Evolutionary conservation across 2,113 vertebrate genomes (phyloP).

Genomic region (Halichoeres trimaculatus): DNA sequence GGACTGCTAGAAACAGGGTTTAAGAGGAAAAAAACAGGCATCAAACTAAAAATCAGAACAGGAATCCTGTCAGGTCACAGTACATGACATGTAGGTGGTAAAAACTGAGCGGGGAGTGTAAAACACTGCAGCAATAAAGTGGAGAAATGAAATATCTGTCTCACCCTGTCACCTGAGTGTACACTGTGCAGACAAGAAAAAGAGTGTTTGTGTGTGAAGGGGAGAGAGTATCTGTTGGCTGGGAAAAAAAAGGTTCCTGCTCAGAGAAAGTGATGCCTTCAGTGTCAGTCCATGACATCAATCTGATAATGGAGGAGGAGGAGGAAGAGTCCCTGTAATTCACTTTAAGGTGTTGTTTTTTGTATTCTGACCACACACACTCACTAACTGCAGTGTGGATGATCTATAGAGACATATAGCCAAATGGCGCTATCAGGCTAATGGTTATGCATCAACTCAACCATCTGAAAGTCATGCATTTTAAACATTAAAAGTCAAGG

Average conservation of each 20-base stretch:
- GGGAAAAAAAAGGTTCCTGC: neutral
- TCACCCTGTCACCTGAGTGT: neutral
- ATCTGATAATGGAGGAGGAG: neutral
- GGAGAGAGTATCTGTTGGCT: neutral
- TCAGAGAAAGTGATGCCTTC: slow-evolving; percentile 6
- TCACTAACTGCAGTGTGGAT: too few species aligned
- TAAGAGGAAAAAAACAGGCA: neutral
- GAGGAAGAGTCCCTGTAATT: neutral
- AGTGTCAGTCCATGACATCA: neutral
- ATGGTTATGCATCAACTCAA: too few species aligned
- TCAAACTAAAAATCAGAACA: neutral
- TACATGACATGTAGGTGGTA: slow-evolving; percentile 6
- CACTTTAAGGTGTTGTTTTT: neutral
- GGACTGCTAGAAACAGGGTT: too few species aligned
- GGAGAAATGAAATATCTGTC: slow-evolving; percentile 36
- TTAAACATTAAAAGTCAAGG: too few species aligned
- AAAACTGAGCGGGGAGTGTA: neutral
- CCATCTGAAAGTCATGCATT: too few species aligned
- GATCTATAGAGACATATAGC: too few species aligned
- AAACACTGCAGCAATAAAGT: slow-evolving; percentile 21
- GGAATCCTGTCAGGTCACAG: neutral
- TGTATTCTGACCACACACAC: too few species aligned
- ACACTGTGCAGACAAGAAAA: neutral
- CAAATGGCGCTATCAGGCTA: too few species aligned
- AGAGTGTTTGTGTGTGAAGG: neutral